These are phyloP conservation scores for Bathynomus jamesi DNA, from an alignment of 1,140 invertebrate genomes.

Conservation along the genomic window DNA sequence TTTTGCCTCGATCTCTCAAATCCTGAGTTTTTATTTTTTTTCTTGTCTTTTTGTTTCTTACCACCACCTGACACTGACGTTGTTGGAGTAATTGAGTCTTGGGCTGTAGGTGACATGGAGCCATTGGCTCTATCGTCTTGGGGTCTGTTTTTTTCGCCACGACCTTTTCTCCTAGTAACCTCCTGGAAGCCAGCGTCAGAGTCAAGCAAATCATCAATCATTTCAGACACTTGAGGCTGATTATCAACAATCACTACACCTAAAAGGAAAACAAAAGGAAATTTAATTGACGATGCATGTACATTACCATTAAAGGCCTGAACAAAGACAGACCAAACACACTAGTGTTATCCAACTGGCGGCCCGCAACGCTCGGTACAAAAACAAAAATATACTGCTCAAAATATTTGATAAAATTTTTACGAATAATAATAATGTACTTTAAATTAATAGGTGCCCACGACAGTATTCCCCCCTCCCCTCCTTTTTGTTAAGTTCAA, in stretches of 20 bases:
- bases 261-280: constrained; percentile 39
- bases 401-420: too few relatives aligned
- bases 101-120: constrained; percentile 16
- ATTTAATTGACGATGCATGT: too few relatives aligned
- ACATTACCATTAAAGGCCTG: too few relatives aligned
- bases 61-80: constrained; percentile 48
- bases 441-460: too few relatives aligned
- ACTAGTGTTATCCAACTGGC: too few relatives aligned
- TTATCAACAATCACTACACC: constrained; percentile 55
- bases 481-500: too few relatives aligned
- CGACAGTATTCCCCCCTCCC: too few relatives aligned
- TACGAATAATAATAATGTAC: too few relatives aligned
- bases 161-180: constrained; percentile 68
- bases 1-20: constrained; percentile 48
- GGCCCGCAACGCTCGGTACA: too few relatives aligned
- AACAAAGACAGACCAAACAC: too few relatives aligned
- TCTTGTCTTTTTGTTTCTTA: constrained; percentile 26
- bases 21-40: constrained; percentile 5
- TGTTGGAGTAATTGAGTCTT: constrained; percentile 45
- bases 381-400: too few relatives aligned
- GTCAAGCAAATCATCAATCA: constrained; percentile 47
- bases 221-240: constrained; percentile 49
- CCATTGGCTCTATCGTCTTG: constrained; percentile 29
- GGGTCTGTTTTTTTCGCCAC: constrained; percentile 44
- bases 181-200: constrained; percentile 75